Conservation (phyloP, 2,113 vertebrate species). For the Ondatra zibethicus region DNA sequence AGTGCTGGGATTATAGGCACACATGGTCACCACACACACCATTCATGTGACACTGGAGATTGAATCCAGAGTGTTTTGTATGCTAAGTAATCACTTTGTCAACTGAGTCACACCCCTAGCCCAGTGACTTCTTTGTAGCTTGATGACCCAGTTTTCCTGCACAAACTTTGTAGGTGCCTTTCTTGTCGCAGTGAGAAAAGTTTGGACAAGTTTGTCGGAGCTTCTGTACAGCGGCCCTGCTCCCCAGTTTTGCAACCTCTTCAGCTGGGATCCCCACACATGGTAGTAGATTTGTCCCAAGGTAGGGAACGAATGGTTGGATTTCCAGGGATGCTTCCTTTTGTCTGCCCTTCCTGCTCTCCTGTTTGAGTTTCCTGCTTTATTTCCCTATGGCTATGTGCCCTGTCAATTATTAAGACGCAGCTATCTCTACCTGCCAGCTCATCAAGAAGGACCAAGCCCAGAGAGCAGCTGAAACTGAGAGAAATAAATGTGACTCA, state of each 20-base stretch:
- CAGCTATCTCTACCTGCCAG: not conserved
- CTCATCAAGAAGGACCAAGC: not conserved
- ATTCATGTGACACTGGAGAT: too few relatives aligned
- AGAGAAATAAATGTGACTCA: not conserved
- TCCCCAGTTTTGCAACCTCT: not conserved
- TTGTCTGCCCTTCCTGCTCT: not conserved
- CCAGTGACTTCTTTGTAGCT: not conserved
- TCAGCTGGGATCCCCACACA: not conserved
- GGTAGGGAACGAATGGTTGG: accelerated
- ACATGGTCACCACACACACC: not conserved
- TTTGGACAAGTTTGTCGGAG: not conserved
- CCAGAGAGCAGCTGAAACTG: not conserved
- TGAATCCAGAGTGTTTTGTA: not conserved
- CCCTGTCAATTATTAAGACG: not conserved
- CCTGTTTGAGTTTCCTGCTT: not conserved
- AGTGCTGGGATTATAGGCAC: not conserved
- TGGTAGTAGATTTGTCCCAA: not conserved
- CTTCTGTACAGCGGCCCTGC: not conserved
- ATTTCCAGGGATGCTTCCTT: not conserved
- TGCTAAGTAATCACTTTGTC: not conserved
- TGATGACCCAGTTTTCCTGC: not conserved
- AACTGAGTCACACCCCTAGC: too few relatives aligned
- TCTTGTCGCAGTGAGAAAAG: not conserved
- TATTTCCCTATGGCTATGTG: not conserved
- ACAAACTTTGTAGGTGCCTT: not conserved